Evolutionary conservation across 2,113 vertebrate genomes (phyloP).

Genomic region (Halcyon malimbica): DNA sequence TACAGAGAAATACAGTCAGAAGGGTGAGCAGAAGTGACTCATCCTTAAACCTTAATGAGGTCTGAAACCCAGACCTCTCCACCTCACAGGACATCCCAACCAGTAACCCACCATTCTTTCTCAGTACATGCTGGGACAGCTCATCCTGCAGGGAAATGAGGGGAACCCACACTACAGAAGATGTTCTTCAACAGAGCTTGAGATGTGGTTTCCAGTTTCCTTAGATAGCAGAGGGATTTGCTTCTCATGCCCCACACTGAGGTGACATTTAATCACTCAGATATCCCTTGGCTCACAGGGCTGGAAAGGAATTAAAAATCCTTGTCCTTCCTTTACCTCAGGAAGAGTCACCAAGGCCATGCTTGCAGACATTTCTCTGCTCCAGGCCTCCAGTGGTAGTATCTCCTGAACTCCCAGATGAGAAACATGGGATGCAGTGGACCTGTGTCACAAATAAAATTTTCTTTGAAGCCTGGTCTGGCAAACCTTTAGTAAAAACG

Average conservation of each 20-base stretch:
- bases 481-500: not conserved
- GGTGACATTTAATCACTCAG: not conserved
- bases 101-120: not conserved
- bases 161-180: not conserved
- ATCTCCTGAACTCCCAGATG: not conserved
- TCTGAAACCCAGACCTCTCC: not conserved
- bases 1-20: constrained; percentile 35
- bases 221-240: not conserved
- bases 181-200: not conserved
- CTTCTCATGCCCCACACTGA: not conserved
- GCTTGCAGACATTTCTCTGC: not conserved
- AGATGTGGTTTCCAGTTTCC: not conserved
- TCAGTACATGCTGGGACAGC: not conserved
- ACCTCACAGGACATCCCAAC: not conserved
- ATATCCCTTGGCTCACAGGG: not conserved
- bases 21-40: constrained; percentile 39
- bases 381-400: not conserved
- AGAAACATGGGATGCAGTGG: not conserved
- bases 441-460: not conserved
- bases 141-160: not conserved
- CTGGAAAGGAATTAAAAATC: not conserved
- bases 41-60: not conserved
- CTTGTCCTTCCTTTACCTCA: not conserved
- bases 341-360: fast-evolving
- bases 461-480: not conserved